A percentile compares a stretch with the other conserved stretches of the same genome.
These are phyloP conservation scores for Oncorhynchus kisutch DNA, from an alignment of 2,113 vertebrate genomes.

Conservation along the genomic window DNA sequence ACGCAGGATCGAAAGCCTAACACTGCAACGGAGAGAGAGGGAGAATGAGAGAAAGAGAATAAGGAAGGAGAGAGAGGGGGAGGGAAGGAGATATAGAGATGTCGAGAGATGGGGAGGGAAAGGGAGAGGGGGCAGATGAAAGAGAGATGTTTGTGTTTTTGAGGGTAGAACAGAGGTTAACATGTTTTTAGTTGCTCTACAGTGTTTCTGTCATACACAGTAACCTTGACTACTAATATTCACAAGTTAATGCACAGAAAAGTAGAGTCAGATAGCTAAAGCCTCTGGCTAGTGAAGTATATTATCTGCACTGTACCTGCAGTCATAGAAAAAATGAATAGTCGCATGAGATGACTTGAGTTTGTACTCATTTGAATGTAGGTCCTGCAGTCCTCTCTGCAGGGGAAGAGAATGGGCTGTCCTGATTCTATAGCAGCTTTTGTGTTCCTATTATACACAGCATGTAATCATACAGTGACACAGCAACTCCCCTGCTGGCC, in stretches of 20 bases:
- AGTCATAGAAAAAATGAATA: too few species aligned
- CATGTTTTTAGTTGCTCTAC: not conserved
- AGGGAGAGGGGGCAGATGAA: not conserved
- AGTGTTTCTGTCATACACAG: not conserved
- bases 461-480: slow-evolving; percentile 33
- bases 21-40: slow-evolving; percentile 46
- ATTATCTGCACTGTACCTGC: too few species aligned
- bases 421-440: not conserved
- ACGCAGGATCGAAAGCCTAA: slow-evolving; percentile 58
- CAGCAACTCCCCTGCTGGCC: slow-evolving; percentile 54
- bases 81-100: too few species aligned
- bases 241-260: not conserved
- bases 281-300: too few species aligned
- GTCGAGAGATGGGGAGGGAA: not conserved
- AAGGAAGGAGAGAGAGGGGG: slow-evolving; percentile 18
- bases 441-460: too few species aligned
- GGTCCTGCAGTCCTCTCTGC: slow-evolving; percentile 8
- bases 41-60: slow-evolving; percentile 1
- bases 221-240: not conserved
- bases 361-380: slow-evolving; percentile 12
- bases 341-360: not conserved
- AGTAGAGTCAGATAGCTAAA: not conserved
- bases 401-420: slow-evolving; percentile 19
- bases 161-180: slow-evolving; percentile 3
- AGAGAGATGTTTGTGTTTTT: not conserved